These are phyloP conservation scores for Acanthochromis polyacanthus DNA, from an alignment of 2,113 vertebrate genomes.

Conservation along the genomic window DNA sequence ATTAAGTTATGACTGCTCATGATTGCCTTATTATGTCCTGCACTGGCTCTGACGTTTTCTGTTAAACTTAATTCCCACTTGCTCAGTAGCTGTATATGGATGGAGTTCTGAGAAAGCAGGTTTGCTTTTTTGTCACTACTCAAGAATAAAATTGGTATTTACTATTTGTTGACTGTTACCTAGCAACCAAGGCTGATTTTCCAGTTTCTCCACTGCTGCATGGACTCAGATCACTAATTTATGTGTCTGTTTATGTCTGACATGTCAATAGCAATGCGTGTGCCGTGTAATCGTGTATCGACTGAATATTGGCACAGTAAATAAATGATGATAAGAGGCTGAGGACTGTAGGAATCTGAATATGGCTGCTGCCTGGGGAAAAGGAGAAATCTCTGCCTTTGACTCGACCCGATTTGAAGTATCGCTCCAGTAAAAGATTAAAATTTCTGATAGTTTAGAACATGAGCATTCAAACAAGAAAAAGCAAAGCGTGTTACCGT, in stretches of 20 bases:
- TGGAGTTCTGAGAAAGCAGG: background rate
- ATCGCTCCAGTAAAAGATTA: no score
- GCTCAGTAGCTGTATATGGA: background rate
- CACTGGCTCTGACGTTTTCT: background rate
- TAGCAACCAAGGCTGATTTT: background rate
- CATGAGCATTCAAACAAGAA: background rate
- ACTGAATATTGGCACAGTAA: constrained; percentile 21
- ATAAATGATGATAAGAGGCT: constrained; percentile 17
- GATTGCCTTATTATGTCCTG: background rate
- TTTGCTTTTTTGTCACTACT: background rate
- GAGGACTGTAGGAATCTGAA: background rate
- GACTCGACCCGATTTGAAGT: no score
- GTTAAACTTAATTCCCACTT: background rate
- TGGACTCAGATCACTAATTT: background rate
- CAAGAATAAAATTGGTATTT: background rate
- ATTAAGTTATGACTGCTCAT: background rate
- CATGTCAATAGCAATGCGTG: background rate
- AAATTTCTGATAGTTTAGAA: background rate
- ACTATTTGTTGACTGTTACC: background rate
- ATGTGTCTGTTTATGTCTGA: background rate
- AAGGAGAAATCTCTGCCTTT: background rate
- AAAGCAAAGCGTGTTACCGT: background rate
- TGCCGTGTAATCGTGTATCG: constrained; percentile 8
- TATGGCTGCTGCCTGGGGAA: background rate
- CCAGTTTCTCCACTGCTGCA: background rate